A percentile compares a stretch with the other conserved stretches of the same genome.
Evolutionary conservation across 2,797 vertebrate species (phyloP).

Genomic region (Zalophus californianus): DNA sequence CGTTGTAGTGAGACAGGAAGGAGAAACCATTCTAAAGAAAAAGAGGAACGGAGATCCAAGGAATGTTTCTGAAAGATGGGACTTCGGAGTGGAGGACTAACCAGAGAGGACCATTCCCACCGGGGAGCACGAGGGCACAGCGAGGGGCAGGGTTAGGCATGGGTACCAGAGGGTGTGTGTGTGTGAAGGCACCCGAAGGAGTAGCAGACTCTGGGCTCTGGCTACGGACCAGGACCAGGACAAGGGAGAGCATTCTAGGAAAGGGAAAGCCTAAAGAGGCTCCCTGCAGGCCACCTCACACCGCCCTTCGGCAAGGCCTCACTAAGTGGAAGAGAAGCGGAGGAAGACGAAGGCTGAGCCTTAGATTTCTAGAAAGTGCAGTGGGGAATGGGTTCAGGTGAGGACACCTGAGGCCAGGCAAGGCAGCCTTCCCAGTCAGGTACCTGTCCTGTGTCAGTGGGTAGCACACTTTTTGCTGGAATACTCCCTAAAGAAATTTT

Average conservation of each 20-base stretch:
- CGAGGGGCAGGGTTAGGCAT: background rate
- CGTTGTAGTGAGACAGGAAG: background rate
- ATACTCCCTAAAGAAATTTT: slow-evolving; percentile 50
- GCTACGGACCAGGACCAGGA: background rate
- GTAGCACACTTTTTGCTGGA: background rate
- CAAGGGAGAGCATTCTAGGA: background rate
- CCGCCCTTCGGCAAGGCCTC: background rate
- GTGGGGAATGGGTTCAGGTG: background rate
- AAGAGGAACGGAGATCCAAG: background rate
- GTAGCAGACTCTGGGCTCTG: background rate
- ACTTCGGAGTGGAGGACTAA: background rate
- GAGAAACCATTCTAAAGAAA: background rate
- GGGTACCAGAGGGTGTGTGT: background rate
- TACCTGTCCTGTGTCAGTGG: background rate
- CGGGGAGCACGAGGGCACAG: background rate
- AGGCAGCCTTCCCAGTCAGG: background rate
- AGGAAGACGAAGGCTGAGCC: background rate
- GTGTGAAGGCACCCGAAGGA: background rate
- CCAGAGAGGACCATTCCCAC: background rate
- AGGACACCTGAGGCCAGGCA: background rate
- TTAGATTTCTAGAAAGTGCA: background rate
- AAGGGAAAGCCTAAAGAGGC: background rate
- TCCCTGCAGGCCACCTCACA: too few species aligned
- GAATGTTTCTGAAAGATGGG: background rate
- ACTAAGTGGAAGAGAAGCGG: background rate